Evolutionary conservation across 2,888 invertebrate genomes (phyloP).

Genomic region (Biston betularia): DNA sequence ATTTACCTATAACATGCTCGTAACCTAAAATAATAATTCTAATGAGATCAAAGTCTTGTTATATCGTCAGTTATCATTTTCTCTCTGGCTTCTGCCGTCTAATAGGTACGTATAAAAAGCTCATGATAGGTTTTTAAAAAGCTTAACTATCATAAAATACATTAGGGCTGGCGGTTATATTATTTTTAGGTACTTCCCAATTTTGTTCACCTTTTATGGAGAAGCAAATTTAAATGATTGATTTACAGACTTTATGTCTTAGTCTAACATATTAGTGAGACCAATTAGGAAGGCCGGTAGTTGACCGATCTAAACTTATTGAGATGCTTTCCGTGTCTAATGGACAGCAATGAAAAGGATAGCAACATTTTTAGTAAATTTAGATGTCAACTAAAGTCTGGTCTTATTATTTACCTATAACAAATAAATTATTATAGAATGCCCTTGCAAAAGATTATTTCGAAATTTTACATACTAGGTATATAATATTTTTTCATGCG

Average conservation of each 20-base stretch:
- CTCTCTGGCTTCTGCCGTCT: background rate
- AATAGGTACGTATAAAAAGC: conserved; percentile 22
- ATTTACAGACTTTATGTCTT: background rate
- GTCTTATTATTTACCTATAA: background rate
- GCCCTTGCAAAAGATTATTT: background rate
- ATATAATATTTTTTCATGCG: background rate
- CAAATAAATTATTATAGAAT: background rate
- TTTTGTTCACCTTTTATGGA: background rate
- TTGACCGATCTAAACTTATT: too few species aligned
- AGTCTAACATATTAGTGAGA: background rate
- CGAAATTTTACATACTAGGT: background rate
- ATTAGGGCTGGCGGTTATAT: conserved; percentile 1
- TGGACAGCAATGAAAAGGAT: too few species aligned
- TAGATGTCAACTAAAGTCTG: background rate
- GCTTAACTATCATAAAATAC: conserved; percentile 21
- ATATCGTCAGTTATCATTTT: conserved; percentile 20
- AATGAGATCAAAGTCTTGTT: conserved; percentile 35
- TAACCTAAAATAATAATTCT: conserved; percentile 59
- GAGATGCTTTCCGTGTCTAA: too few species aligned
- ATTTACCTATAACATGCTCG: conserved; percentile 43
- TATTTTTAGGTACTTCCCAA: background rate
- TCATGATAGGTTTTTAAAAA: conserved; percentile 13
- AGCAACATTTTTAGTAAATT: background rate
- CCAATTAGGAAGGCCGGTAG: too few species aligned
- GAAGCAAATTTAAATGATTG: background rate